Percentiles rank a stretch among this genome's conserved stretches.
These are phyloP conservation scores for Streptopelia turtur DNA, from an alignment of 2,797 vertebrate species.

Conservation along the genomic window DNA sequence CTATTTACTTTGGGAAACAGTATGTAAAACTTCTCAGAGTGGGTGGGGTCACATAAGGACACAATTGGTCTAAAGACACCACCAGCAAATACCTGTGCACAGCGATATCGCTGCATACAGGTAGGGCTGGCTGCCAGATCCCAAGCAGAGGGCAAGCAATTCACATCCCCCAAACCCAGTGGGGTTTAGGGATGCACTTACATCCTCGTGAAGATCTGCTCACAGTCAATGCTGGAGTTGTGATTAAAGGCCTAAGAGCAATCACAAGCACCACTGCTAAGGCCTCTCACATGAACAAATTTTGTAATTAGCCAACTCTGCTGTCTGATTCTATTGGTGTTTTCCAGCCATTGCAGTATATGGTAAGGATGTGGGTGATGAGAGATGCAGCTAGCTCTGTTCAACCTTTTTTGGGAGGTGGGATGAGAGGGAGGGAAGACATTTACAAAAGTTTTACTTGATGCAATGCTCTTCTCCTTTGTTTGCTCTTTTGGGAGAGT, in stretches of 20 bases:
- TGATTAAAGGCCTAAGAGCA: neutral
- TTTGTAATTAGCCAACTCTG: neutral
- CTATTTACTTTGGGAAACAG: conserved; percentile 48
- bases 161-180: neutral
- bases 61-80: neutral
- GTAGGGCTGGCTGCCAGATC: neutral
- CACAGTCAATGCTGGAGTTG: neutral
- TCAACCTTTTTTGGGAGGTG: neutral
- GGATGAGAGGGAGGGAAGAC: neutral
- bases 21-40: conserved; percentile 34
- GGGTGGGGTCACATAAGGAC: conserved; percentile 46
- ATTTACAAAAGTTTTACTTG: neutral
- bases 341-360: neutral
- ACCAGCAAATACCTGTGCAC: neutral
- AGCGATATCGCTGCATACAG: fast-evolving
- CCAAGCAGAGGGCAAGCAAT: neutral
- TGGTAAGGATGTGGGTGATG: neutral
- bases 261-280: neutral
- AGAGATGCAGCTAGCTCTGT: neutral
- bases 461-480: neutral
- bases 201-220: neutral
- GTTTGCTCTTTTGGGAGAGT: neutral
- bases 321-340: neutral
- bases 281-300: neutral
- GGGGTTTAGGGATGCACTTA: neutral